These are phyloP conservation scores for Unio delphinus DNA, from an alignment of 2,888 invertebrate species.

Conservation along the genomic window DNA sequence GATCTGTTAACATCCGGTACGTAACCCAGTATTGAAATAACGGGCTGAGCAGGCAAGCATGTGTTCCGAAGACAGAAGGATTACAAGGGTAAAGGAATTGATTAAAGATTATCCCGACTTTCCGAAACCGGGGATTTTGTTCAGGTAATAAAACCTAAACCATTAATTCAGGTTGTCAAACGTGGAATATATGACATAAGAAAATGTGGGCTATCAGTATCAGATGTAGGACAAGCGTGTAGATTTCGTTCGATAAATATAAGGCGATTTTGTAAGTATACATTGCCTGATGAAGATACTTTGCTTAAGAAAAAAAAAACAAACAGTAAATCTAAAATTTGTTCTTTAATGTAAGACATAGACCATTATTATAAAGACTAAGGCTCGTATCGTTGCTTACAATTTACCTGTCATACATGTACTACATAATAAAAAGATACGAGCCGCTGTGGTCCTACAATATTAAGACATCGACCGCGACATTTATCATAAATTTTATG, in stretches of 20 bases:
- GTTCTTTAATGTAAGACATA: too few species aligned
- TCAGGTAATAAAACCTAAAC: conserved; percentile 78
- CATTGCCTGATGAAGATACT: too few species aligned
- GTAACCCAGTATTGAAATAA: too few species aligned
- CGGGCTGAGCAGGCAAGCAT: not conserved
- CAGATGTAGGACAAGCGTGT: too few species aligned
- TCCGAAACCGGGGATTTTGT: conserved; percentile 87
- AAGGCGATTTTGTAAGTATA: too few species aligned
- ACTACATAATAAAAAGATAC: too few species aligned
- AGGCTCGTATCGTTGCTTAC: too few species aligned
- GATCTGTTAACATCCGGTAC: too few species aligned
- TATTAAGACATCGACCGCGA: not conserved
- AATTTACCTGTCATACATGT: too few species aligned
- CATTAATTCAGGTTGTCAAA: not conserved
- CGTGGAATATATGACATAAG: not conserved
- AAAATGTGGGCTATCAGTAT: not conserved
- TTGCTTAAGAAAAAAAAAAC: not conserved
- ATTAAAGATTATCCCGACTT: conserved; percentile 80
- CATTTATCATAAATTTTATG: too few species aligned
- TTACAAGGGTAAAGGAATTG: conserved; percentile 31
- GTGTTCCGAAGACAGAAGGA: conserved; percentile 28
- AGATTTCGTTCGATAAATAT: too few species aligned
- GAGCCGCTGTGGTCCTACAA: not conserved
- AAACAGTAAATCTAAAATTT: not conserved
- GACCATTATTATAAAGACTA: too few species aligned